A percentile compares a stretch with the other conserved stretches of the same genome.
Conservation (phyloP, 2,888 invertebrate species). For the Pyrochroa serraticornis region DNA sequence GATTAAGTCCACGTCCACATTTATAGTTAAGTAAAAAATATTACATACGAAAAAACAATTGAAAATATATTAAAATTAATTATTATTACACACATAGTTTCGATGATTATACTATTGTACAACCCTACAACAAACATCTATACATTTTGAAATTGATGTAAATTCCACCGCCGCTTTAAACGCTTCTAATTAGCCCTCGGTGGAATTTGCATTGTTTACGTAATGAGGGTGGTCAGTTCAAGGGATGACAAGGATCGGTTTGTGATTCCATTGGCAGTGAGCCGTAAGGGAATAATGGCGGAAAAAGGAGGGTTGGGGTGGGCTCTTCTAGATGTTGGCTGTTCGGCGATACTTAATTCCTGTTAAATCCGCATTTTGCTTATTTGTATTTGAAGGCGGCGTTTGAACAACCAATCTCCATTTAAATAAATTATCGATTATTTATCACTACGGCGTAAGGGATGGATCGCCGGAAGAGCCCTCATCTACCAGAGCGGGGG, state of each 20-base stretch:
- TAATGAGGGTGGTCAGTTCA: conserved; percentile 40
- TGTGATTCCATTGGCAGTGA: conserved; percentile 43
- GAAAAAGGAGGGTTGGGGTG: no score
- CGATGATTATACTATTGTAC: conserved; percentile 47
- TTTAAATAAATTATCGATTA: conserved; percentile 13
- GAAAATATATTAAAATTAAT: conserved; percentile 30
- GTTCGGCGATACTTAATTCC: conserved; percentile 8
- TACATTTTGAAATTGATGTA: conserved; percentile 43
- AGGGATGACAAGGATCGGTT: conserved; percentile 36
- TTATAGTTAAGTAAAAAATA: conserved; percentile 49
- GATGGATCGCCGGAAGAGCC: neutral
- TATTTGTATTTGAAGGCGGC: conserved; percentile 2
- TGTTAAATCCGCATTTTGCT: no score
- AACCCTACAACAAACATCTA: conserved; percentile 54
- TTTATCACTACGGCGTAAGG: conserved; percentile 4
- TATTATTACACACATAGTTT: conserved; percentile 42
- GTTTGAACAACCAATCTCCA: conserved; percentile 13
- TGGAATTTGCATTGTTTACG: conserved; percentile 43
- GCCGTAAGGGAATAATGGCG: conserved; percentile 28
- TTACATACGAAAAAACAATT: conserved; percentile 34
- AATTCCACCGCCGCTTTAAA: conserved; percentile 40
- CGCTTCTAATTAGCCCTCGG: conserved; percentile 33
- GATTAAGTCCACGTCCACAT: conserved; percentile 48
- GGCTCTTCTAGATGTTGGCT: conserved; percentile 15
- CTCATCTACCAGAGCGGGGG: conserved; percentile 11